Evolutionary conservation across 2,797 vertebrate species (phyloP), one percentile per base, ranked within the genome.

Genomic region (Schizothorax lantsangensis): DNA sequence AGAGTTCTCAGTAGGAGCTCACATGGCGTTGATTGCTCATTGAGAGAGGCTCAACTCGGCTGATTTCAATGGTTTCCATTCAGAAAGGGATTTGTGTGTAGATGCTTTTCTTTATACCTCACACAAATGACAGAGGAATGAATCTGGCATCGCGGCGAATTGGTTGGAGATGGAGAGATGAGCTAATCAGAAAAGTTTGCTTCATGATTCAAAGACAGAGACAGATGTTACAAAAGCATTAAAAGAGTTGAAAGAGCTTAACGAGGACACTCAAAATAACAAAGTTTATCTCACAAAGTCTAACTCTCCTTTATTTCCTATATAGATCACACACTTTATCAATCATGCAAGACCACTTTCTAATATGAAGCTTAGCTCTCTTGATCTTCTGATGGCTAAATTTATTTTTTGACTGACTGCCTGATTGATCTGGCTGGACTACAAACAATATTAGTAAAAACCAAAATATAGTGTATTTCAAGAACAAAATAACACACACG

Each of bases 1-100:
- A 84, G 83, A 64, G 59, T 89, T 84, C 90, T 95, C 93, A 92
- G 94, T 93, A 94, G 91, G 88, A 88, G 91, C 88, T 90, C 91
- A 90, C 83, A 84, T 85, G 62, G 9, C 82, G 91, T 89, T 92
- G 92, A 94, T 93, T 94, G 90, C 92, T 92, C 92, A 94, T 94
- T 93, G 92, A 93, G 90, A 93, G 91, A 89, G 90, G 64, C 91
- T 89, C 89, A 52, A 91, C 54, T 26, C 8, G 1, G 6, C 19
- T 36, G 43, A 84, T 84, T 84, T 75, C 54, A 84, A 49, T 75
- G 40, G 72, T 49, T 92, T 91, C 87, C 85, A 92, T 88, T 82
- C 79, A 87, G 73, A 54, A 54, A 30, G 68, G 85, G 68, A 36
- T 84, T 64, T 84, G 52, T 73, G n/a, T 23, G 19, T 54, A n/a